Conservation (phyloP, 1,140 invertebrate genomes). For the Agrypnia vestita region DNA sequence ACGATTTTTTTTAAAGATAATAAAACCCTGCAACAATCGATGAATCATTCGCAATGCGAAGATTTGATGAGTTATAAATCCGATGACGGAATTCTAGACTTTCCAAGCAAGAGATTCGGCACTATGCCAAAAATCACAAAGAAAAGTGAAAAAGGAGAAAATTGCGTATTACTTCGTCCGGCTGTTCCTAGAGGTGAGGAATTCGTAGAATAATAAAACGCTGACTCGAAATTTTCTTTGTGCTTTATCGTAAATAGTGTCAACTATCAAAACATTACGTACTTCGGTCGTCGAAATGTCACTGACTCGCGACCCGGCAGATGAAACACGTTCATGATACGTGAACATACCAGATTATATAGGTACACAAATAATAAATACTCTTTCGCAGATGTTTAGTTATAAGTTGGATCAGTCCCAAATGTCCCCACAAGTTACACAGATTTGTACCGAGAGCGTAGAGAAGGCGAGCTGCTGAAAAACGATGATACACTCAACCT, state of each 20-base stretch:
- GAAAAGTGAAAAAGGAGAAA: constrained; percentile 15
- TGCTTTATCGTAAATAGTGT: constrained; percentile 18
- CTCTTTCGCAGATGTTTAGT: no score
- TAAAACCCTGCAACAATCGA: no score
- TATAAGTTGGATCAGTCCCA: no score
- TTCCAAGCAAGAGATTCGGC: constrained; percentile 6
- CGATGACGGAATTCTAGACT: background rate
- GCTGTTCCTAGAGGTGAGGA: background rate
- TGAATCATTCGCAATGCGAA: background rate
- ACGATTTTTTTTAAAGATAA: background rate
- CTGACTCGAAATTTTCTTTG: constrained; percentile 37
- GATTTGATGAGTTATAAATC: constrained; percentile 25
- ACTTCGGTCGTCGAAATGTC: background rate
- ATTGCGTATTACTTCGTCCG: constrained; percentile 32
- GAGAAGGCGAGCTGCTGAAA: no score
- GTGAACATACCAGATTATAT: no score
- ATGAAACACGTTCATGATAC: no score
- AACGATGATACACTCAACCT: no score
- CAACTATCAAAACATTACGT: constrained; percentile 5
- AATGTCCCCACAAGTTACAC: no score
- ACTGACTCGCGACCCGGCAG: constrained; percentile 2
- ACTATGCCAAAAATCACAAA: constrained; percentile 37
- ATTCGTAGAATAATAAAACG: constrained; percentile 36
- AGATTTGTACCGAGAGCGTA: no score
- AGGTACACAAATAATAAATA: no score